Evolutionary conservation across 2,797 vertebrate species (phyloP).

Genomic region (Potorous gilbertii): DNA sequence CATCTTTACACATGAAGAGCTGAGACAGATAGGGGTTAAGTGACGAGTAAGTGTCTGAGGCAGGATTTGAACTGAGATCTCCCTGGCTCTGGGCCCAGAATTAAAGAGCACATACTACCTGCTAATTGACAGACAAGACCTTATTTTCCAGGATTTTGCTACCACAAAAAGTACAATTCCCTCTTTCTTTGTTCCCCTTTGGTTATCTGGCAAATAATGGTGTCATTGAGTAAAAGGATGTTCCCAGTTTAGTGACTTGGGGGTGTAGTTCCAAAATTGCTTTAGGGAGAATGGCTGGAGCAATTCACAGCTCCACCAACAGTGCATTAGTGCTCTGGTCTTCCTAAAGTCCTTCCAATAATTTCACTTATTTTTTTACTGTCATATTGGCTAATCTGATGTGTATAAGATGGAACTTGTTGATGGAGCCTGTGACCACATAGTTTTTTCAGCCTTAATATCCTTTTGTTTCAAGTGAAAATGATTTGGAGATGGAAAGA

Average conservation of each 20-base stretch:
- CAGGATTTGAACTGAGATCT: neutral
- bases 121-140: neutral
- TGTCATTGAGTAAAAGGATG: neutral
- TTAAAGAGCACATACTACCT: neutral
- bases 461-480: neutral
- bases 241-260: neutral
- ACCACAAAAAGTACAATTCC: neutral
- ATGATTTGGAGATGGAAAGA: neutral
- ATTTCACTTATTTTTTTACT: neutral
- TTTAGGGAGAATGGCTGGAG: neutral
- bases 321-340: neutral
- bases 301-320: neutral
- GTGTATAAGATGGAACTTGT: neutral
- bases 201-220: neutral
- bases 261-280: neutral
- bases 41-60: neutral
- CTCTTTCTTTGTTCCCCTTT: neutral
- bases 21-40: neutral
- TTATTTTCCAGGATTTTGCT: neutral
- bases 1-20: neutral
- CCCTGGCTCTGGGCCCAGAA: neutral
- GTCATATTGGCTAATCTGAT: neutral
- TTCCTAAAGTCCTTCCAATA: neutral
- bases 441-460: neutral
- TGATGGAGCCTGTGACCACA: neutral